Evolutionary conservation across 2,797 vertebrate species (phyloP).

Genomic region (Bovichtus diacanthus): DNA sequence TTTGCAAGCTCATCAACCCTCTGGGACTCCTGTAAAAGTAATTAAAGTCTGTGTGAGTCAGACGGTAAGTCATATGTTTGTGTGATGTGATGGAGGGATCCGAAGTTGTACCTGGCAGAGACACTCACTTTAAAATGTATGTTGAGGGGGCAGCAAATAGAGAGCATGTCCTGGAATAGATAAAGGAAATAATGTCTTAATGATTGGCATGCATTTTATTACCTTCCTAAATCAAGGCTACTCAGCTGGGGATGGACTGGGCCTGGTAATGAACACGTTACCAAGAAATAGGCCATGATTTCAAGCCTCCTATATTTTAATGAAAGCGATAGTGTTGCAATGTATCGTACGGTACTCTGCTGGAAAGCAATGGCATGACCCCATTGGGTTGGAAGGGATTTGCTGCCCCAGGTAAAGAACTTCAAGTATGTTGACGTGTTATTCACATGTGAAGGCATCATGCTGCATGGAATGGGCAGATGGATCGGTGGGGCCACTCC

Average conservation of each 20-base stretch:
- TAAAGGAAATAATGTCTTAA: constrained; percentile 28
- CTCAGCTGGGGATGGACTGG: neutral
- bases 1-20: constrained; percentile 10
- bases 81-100: constrained; percentile 38
- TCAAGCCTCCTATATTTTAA: neutral
- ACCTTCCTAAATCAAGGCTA: constrained; percentile 14
- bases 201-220: constrained; percentile 40
- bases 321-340: neutral
- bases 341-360: too few relatives aligned
- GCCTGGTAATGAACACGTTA: constrained; percentile 8
- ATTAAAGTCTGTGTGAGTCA: constrained; percentile 61
- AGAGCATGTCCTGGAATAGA: constrained; percentile 30
- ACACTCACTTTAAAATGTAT: constrained; percentile 14
- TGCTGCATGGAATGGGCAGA: neutral
- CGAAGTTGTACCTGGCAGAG: constrained; percentile 50
- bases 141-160: constrained; percentile 9
- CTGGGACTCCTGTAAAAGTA: constrained; percentile 47
- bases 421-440: constrained; percentile 24
- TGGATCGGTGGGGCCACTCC: neutral
- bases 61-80: constrained; percentile 65
- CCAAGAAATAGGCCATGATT: neutral
- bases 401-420: too few relatives aligned
- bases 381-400: neutral
- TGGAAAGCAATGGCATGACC: neutral
- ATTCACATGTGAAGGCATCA: neutral